These are phyloP conservation scores for Drepanosiphum platanoidis DNA, from an alignment of 2,888 invertebrate species.

Conservation along the genomic window DNA sequence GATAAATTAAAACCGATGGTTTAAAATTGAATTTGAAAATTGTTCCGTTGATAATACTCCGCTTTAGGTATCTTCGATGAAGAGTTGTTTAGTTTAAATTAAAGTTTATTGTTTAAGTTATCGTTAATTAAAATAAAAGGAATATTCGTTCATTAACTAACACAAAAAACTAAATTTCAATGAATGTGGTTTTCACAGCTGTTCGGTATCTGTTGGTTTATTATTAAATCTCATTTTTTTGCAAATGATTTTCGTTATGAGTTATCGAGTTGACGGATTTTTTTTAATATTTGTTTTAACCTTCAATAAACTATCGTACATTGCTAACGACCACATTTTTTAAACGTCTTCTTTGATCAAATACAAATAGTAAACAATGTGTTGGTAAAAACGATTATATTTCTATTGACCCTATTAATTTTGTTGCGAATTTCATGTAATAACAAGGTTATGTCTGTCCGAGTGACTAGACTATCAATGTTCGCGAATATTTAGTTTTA, in stretches of 20 bases:
- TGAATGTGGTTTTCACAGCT: background rate
- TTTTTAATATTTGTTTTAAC: constrained; percentile 30
- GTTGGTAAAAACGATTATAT: constrained; percentile 16
- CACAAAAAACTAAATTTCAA: background rate
- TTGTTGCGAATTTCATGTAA: constrained; percentile 17
- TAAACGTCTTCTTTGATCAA: background rate
- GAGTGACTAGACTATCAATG: background rate
- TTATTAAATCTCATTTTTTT: background rate
- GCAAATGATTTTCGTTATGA: constrained; percentile 4
- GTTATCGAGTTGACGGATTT: constrained; percentile 24
- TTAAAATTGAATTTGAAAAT: background rate
- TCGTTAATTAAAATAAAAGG: background rate
- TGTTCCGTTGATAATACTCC: background rate
- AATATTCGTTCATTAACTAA: background rate
- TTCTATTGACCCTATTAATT: constrained; percentile 52
- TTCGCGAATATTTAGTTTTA: constrained; percentile 41
- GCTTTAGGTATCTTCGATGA: too few species aligned
- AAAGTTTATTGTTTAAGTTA: too few species aligned
- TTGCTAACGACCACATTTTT: background rate
- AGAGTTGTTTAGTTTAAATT: too few species aligned
- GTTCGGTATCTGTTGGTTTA: background rate
- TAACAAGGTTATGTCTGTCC: constrained; percentile 14
- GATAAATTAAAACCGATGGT: too few species aligned
- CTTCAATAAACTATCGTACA: constrained; percentile 5
- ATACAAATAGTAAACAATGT: constrained; percentile 47